These are phyloP conservation scores for Psylliodes chrysocephalus DNA, from an alignment of 2,888 invertebrate genomes.

Conservation along the genomic window DNA sequence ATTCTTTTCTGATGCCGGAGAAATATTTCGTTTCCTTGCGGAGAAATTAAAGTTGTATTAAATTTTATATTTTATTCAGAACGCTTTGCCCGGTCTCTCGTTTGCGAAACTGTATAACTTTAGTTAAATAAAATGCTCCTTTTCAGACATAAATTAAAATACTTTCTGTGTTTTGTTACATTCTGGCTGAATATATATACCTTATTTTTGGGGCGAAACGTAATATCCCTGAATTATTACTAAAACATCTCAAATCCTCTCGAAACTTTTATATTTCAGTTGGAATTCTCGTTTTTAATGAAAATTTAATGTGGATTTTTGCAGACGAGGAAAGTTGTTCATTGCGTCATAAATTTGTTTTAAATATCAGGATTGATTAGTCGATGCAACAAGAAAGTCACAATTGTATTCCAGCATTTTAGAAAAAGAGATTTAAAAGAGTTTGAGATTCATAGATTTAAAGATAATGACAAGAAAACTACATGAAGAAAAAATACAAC, in stretches of 20 bases:
- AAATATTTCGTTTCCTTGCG: constrained; percentile 38
- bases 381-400: too few species aligned
- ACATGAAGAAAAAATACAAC: too few species aligned
- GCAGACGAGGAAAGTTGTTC: constrained; percentile 1
- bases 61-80: constrained; percentile 55
- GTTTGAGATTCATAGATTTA: too few species aligned
- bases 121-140: constrained; percentile 55
- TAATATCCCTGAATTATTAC: constrained; percentile 42
- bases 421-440: too few species aligned
- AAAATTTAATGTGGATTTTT: constrained; percentile 18
- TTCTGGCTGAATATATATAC: constrained; percentile 21
- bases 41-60: constrained; percentile 56
- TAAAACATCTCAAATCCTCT: constrained; percentile 38
- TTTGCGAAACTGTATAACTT: constrained; percentile 53
- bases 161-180: constrained; percentile 48
- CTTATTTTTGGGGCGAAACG: constrained; percentile 16
- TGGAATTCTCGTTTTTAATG: constrained; percentile 30
- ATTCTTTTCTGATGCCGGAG: constrained; percentile 44
- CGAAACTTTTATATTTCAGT: constrained; percentile 39
- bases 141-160: constrained; percentile 53
- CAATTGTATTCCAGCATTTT: too few species aligned
- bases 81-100: constrained; percentile 35
- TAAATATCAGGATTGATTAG: too few species aligned
- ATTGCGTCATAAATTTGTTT: neutral
- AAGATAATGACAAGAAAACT: too few species aligned